Evolutionary conservation across 2,888 invertebrate genomes (phyloP).

Genomic region (Anarsia innoxiella): DNA sequence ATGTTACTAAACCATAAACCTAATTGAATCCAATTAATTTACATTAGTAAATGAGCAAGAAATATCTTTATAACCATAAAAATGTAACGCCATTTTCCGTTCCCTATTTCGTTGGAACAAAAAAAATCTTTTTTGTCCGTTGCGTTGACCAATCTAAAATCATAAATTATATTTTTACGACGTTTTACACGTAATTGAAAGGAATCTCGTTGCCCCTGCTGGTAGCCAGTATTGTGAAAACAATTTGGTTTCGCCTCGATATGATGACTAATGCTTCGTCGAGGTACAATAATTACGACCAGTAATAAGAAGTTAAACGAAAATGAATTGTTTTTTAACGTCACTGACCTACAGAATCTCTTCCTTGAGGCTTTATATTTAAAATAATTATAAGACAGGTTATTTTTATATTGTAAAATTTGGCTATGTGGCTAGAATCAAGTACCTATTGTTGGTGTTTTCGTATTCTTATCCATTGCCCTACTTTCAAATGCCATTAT

Average conservation of each 20-base stretch:
- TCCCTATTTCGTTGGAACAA: slow-evolving; percentile 46
- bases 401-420: too few relatives aligned
- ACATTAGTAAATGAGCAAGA: too few relatives aligned
- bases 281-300: slow-evolving; percentile 35
- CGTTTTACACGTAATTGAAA: too few relatives aligned
- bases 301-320: slow-evolving; percentile 27
- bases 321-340: slow-evolving; percentile 4
- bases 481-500: neutral
- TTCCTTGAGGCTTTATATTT: too few relatives aligned
- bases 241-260: too few relatives aligned
- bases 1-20: too few relatives aligned
- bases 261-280: slow-evolving; percentile 29
- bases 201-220: neutral
- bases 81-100: slow-evolving; percentile 67
- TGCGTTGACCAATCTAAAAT: slow-evolving; percentile 23
- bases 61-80: slow-evolving; percentile 38
- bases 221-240: neutral
- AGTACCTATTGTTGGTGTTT: too few relatives aligned
- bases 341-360: slow-evolving; percentile 11
- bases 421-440: too few relatives aligned
- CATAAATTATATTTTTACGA: too few relatives aligned
- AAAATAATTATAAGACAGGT: too few relatives aligned
- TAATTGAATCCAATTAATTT: too few relatives aligned
- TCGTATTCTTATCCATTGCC: neutral
- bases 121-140: slow-evolving; percentile 44